phyloP scores from a whole-genome alignment of 2,113 vertebrate genomes.

The Chrysochloris asiatica region DNA sequence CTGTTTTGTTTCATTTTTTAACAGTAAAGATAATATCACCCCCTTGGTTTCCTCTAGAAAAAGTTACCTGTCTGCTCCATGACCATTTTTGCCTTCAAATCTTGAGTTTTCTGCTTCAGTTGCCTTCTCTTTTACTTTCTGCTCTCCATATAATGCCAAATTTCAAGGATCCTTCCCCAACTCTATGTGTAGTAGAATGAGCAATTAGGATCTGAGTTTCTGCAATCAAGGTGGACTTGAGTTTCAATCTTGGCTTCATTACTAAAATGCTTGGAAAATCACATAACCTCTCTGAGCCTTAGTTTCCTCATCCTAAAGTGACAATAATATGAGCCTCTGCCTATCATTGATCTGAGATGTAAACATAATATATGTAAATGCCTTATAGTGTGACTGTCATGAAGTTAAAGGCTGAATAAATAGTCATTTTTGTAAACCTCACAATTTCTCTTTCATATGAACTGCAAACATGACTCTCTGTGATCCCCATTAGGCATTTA shows the following conservation, averaged over 20 bases:
- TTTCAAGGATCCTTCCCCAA: not conserved
- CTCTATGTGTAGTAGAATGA: not conserved
- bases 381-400: not conserved
- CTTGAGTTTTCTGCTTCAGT: not conserved
- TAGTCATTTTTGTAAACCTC: not conserved
- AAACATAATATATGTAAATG: too few species aligned
- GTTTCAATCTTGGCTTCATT: not conserved
- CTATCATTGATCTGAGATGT: not conserved
- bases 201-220: not conserved
- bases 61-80: not conserved
- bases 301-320: not conserved
- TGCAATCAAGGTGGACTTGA: not conserved
- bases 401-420: not conserved
- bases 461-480: constrained; percentile 23
- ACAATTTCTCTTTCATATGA: constrained; percentile 3
- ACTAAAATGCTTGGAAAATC: not conserved
- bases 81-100: not conserved
- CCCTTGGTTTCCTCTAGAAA: not conserved
- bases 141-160: not conserved
- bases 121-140: not conserved
- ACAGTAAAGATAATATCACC: not conserved
- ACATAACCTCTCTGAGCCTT: not conserved
- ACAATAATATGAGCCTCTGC: not conserved
- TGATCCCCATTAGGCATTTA: not conserved
- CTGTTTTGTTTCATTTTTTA: not conserved